Base-by-base conservation (phyloP, 2,888 invertebrate species). In the Limnephilus lunatus region DNA sequence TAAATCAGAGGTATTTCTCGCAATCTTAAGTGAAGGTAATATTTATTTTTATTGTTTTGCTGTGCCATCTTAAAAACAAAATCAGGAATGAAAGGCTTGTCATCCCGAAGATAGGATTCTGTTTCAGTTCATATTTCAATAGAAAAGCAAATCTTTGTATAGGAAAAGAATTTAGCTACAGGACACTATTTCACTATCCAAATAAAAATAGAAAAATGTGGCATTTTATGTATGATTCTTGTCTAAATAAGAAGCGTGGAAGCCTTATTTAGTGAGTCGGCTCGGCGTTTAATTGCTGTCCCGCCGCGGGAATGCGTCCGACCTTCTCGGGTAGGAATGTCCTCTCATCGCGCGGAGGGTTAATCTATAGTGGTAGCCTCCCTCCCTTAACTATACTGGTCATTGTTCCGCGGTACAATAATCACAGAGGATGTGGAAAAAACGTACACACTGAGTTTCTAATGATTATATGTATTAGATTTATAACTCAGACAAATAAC, bases 361-460 rank as follows among this genome's bases (percentile, higher is more conserved):
- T 90, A 90, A 83, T 90, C 82, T 53, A 90, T 82, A 32, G 25
- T 44, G 39, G 39, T 7, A 39, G 39, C 39, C 90, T 39, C 44
- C 53, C 19, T 32, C 89, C 68, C 89, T 89, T 89, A 32, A 80
- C n/a, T 44, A 89, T 15, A 12, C 82, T 86, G 19, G 30, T n/a
- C 89, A 81, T 89, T 89, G 89, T 89, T 89, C 80, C 89, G 53
- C 31, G 68, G n/a, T 68, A 25, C 7, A 68, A 68, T 68, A 68
- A 68, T n/a, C 9, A n/a, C 25, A 9, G 68, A 68, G 68, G 68
- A 68, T 25, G 25, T 68, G 53, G 25, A 19, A 19, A 19, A 25
- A 68, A 68, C 5, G 68, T 25, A 19, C 19, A 25, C 1, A 25
- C 68, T 53, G 2, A 7, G 68, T 19, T n/a, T n/a, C 1, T 25